Evolutionary conservation across 2,888 invertebrate species (phyloP).

Genomic region (Zaprionus bogoriensis): DNA sequence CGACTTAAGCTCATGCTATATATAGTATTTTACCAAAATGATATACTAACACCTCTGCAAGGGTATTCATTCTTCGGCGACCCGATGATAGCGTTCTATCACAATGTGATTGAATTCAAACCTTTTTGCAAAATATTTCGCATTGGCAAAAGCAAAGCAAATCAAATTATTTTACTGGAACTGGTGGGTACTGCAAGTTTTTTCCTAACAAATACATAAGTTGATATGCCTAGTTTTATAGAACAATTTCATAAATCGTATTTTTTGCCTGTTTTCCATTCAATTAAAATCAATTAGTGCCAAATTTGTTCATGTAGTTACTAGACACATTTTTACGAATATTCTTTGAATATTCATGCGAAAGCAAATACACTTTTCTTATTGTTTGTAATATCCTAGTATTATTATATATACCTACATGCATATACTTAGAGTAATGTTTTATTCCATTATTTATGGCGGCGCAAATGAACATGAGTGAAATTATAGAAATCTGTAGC

Average conservation of each 20-base stretch:
- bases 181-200: slow-evolving; percentile 63
- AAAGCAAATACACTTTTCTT: neutral
- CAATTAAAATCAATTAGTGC: slow-evolving; percentile 31
- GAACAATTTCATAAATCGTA: slow-evolving; percentile 9
- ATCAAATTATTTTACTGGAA: slow-evolving; percentile 26
- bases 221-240: slow-evolving; percentile 42
- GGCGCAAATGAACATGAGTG: slow-evolving; percentile 8
- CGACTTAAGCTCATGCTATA: neutral
- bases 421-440: slow-evolving; percentile 8
- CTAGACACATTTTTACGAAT: slow-evolving; percentile 11
- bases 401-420: slow-evolving; percentile 14
- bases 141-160: slow-evolving; percentile 3
- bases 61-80: slow-evolving; percentile 30
- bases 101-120: neutral
- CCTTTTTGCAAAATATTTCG: neutral
- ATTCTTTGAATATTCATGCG: neutral
- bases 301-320: slow-evolving; percentile 41
- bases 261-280: slow-evolving; percentile 44
- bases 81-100: slow-evolving; percentile 20
- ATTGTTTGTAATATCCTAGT: slow-evolving; percentile 18
- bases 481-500: neutral
- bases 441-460: slow-evolving; percentile 27
- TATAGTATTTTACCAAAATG: neutral
- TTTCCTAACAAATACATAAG: slow-evolving; percentile 22
- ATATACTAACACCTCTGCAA: slow-evolving; percentile 14